phyloP scores from a whole-genome alignment of 2,888 invertebrate genomes.

The Anticlea derivata region DNA sequence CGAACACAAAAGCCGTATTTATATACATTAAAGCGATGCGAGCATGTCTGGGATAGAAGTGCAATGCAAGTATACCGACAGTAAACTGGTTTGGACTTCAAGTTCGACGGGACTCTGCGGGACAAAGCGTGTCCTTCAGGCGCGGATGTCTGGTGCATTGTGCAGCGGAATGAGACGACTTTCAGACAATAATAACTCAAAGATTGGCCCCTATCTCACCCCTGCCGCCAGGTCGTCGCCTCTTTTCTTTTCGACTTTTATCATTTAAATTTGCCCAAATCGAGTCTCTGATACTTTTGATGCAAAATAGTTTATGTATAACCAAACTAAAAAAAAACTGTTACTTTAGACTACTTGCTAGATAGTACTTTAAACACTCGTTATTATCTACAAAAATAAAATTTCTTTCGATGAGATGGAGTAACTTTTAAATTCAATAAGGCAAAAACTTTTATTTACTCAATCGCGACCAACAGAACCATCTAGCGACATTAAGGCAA shows the following conservation, averaged over 20 bases:
- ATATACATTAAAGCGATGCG: constrained; percentile 52
- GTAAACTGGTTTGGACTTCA: constrained; percentile 61
- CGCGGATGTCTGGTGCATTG: constrained; percentile 61
- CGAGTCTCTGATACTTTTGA: not conserved
- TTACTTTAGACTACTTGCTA: too few species aligned
- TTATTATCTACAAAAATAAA: too few species aligned
- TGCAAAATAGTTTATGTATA: not conserved
- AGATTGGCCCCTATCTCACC: constrained; percentile 23
- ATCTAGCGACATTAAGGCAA: constrained; percentile 51
- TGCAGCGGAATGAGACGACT: constrained; percentile 43
- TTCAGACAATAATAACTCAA: constrained; percentile 42
- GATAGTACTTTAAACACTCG: too few species aligned
- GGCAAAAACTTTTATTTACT: not conserved
- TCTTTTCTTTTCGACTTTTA: constrained; percentile 9
- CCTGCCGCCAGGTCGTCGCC: constrained; percentile 14
- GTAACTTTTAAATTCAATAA: too few species aligned
- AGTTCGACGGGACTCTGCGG: constrained; percentile 41
- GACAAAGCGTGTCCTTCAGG: constrained; percentile 67
- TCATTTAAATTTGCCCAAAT: constrained; percentile 8
- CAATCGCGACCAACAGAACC: constrained; percentile 44
- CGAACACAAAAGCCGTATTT: constrained; percentile 37
- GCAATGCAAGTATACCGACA: constrained; percentile 67
- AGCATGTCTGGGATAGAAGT: constrained; percentile 58
- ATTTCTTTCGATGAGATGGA: too few species aligned
- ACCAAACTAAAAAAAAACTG: too few species aligned